A percentile compares a stretch with the other conserved stretches of the same genome.
phyloP scores from a whole-genome alignment of 2,888 invertebrate species.

The Phorcus lineatus region DNA sequence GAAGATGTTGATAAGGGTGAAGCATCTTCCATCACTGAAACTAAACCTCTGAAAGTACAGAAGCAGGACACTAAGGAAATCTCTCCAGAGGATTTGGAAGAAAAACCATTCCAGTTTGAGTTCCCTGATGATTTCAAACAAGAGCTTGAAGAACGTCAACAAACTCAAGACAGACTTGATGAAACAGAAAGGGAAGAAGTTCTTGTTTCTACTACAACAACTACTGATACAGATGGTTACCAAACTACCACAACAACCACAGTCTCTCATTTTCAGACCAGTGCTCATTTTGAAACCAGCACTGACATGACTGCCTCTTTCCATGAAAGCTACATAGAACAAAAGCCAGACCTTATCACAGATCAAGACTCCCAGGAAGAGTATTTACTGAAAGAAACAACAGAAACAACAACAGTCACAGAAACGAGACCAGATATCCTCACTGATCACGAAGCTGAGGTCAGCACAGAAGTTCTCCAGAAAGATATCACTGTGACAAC shows the following conservation, averaged over 20 bases:
- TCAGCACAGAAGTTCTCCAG: not conserved
- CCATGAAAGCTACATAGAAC: not conserved
- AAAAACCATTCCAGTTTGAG: slow-evolving; percentile 57
- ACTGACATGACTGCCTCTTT: not conserved
- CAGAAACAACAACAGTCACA: slow-evolving; percentile 63
- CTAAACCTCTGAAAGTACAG: slow-evolving; percentile 18
- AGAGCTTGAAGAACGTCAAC: slow-evolving; percentile 42
- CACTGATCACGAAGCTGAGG: not conserved
- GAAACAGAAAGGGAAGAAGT: slow-evolving; percentile 47
- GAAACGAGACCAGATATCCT: slow-evolving; percentile 26
- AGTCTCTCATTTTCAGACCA: not conserved
- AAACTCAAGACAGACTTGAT: slow-evolving; percentile 64
- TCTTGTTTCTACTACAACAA: not conserved
- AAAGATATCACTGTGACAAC: not conserved
- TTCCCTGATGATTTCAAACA: slow-evolving; percentile 54
- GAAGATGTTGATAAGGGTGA: slow-evolving; percentile 57
- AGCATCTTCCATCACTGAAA: not conserved
- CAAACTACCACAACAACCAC: not conserved
- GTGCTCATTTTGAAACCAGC: not conserved
- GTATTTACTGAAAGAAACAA: not conserved
- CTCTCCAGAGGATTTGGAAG: slow-evolving; percentile 67
- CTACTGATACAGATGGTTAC: not conserved
- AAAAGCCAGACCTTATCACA: not conserved
- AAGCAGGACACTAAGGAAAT: slow-evolving; percentile 53
- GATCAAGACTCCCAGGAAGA: not conserved